Percentiles rank a stretch among this genome's conserved stretches.
These are phyloP conservation scores for Nymphalis urticae DNA, from an alignment of 2,888 invertebrate genomes.

Conservation along the genomic window DNA sequence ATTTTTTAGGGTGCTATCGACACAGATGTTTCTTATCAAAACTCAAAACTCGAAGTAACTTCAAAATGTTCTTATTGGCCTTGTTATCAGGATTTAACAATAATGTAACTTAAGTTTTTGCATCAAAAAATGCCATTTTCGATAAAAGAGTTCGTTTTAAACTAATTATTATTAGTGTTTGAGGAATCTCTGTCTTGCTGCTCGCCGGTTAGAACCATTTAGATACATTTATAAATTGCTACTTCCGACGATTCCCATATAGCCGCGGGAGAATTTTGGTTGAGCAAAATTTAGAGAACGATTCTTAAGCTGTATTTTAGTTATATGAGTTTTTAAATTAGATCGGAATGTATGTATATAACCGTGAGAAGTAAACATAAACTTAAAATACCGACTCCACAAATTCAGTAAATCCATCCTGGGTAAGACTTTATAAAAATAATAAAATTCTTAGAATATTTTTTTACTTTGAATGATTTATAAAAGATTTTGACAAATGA, in stretches of 20 bases:
- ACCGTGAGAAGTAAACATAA: background rate
- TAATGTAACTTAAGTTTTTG: background rate
- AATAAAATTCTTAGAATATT: too few species aligned
- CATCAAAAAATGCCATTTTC: background rate
- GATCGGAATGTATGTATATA: background rate
- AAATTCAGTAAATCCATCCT: too few species aligned
- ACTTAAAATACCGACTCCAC: too few species aligned
- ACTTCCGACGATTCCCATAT: conserved; percentile 52
- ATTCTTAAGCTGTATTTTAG: conserved; percentile 23
- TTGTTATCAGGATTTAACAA: background rate
- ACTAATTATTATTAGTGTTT: conserved; percentile 20
- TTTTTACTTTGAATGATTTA: too few species aligned
- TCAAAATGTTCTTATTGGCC: too few species aligned
- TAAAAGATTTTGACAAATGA: too few species aligned
- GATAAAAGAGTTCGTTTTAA: conserved; percentile 3
- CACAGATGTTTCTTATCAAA: too few species aligned
- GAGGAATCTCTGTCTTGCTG: conserved; percentile 21
- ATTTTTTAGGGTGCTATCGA: too few species aligned
- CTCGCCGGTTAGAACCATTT: conserved; percentile 45
- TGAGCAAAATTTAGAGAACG: conserved; percentile 41
- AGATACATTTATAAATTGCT: conserved; percentile 76
- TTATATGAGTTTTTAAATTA: background rate
- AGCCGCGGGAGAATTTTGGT: conserved; percentile 67
- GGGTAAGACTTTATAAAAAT: too few species aligned
- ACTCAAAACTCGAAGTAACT: too few species aligned